These are phyloP conservation scores for Tringa solitaria DNA, from an alignment of 2,113 vertebrate species.

Conservation along the genomic window DNA sequence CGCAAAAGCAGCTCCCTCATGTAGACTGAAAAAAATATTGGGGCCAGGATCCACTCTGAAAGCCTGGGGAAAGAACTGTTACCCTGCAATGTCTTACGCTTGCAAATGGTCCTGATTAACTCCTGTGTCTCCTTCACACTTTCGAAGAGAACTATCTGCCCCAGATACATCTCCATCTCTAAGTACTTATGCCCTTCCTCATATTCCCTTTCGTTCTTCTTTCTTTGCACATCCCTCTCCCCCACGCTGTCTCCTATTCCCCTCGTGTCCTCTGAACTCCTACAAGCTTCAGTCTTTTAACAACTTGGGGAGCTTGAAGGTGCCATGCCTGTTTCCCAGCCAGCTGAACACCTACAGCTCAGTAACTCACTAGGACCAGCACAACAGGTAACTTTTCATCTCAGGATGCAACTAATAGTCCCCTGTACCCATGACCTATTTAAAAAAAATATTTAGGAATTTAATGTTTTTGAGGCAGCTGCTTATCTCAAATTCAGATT, in stretches of 20 bases:
- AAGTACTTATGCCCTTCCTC: neutral
- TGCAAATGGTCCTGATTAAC: neutral
- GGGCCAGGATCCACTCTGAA: neutral
- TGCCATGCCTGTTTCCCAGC: neutral
- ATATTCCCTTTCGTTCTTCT: neutral
- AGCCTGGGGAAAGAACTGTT: neutral
- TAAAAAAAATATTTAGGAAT: neutral
- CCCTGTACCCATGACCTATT: neutral
- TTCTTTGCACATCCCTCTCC: neutral
- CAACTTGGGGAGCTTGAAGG: neutral
- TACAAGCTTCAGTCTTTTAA: neutral
- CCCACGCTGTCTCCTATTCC: neutral
- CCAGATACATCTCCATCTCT: neutral
- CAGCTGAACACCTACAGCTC: neutral
- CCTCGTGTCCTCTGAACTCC: neutral
- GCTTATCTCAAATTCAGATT: neutral
- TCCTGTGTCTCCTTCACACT: neutral
- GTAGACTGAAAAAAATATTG: neutral
- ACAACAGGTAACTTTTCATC: neutral
- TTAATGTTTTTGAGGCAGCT: neutral
- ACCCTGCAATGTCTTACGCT: neutral
- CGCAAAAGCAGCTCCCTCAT: neutral
- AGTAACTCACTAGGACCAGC: neutral
- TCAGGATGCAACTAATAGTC: neutral
- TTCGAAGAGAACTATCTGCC: neutral